phyloP scores from a whole-genome alignment of 2,888 invertebrate species.

The Cactoblastis cactorum region DNA sequence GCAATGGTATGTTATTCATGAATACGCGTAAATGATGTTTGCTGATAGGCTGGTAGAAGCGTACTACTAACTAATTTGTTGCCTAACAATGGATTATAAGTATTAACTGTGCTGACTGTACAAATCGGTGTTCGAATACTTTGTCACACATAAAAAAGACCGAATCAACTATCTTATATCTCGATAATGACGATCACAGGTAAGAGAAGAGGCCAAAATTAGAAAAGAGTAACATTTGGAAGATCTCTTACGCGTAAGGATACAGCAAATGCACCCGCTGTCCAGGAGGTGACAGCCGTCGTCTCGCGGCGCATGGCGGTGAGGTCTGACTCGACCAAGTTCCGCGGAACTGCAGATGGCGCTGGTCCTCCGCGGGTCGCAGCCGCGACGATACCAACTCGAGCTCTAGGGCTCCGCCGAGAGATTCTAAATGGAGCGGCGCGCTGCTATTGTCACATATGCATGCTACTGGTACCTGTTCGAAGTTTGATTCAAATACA shows the following conservation, averaged over 20 bases:
- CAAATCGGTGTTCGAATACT: too few relatives aligned
- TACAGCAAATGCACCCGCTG: constrained; percentile 50
- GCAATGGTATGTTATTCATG: too few relatives aligned
- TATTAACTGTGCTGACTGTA: too few relatives aligned
- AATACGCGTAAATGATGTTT: too few relatives aligned
- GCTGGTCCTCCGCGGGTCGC: constrained; percentile 89
- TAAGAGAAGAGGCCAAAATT: not conserved
- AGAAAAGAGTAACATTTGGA: not conserved
- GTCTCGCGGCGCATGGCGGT: constrained; percentile 38
- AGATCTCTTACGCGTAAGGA: constrained; percentile 49
- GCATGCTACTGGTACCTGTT: constrained; percentile 84
- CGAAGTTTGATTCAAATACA: not conserved
- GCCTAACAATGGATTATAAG: too few relatives aligned
- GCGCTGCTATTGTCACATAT: constrained; percentile 85
- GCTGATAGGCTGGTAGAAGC: too few relatives aligned
- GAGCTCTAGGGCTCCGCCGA: constrained; percentile 82
- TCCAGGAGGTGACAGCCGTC: constrained; percentile 49
- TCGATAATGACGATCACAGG: too few relatives aligned
- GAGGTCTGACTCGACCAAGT: constrained; percentile 52
- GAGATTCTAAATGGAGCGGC: constrained; percentile 42
- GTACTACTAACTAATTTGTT: too few relatives aligned
- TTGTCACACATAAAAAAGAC: too few relatives aligned
- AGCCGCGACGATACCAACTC: constrained; percentile 86
- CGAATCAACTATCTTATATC: too few relatives aligned
- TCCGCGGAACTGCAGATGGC: constrained; percentile 88